These are phyloP conservation scores for Pelochelys cantorii DNA, from an alignment of 2,797 vertebrate species.

Conservation along the genomic window DNA sequence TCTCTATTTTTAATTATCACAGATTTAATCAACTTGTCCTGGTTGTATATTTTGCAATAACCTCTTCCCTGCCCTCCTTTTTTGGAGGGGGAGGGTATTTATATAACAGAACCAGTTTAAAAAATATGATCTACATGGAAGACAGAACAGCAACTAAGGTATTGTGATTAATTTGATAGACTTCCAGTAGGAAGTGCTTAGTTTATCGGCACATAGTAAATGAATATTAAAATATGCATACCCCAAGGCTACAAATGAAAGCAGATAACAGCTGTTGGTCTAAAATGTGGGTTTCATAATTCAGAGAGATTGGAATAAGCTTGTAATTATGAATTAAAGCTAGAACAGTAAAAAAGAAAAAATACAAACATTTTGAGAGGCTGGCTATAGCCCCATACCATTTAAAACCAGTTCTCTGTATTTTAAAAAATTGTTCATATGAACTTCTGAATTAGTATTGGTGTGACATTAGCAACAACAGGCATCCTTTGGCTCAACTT, in stretches of 20 bases:
- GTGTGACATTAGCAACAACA: constrained; percentile 24
- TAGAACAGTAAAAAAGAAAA: constrained; percentile 71
- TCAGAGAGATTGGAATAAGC: constrained; percentile 81
- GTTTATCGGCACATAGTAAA: constrained; percentile 84
- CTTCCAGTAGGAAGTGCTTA: constrained; percentile 85
- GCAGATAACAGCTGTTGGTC: constrained; percentile 85
- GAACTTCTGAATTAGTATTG: not conserved
- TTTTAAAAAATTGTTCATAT: constrained; percentile 40
- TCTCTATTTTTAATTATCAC: constrained; percentile 60
- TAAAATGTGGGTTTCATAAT: constrained; percentile 83
- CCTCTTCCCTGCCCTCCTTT: constrained; percentile 46
- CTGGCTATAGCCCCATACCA: constrained; percentile 61
- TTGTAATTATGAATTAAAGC: constrained; percentile 85
- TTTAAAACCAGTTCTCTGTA: constrained; percentile 66
- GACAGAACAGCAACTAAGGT: constrained; percentile 84
- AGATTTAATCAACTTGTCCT: constrained; percentile 58
- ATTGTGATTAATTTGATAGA: constrained; percentile 85
- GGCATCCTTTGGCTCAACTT: not conserved
- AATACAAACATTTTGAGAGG: constrained; percentile 59
- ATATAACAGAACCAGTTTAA: constrained; percentile 55
- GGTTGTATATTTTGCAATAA: constrained; percentile 63
- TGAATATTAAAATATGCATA: constrained; percentile 85
- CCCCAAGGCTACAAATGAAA: constrained; percentile 81
- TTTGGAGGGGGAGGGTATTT: constrained; percentile 28
- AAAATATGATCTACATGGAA: constrained; percentile 77